phyloP scores from a whole-genome alignment of 2,113 vertebrate genomes.

The Cyphomyrus plagiostoma region DNA sequence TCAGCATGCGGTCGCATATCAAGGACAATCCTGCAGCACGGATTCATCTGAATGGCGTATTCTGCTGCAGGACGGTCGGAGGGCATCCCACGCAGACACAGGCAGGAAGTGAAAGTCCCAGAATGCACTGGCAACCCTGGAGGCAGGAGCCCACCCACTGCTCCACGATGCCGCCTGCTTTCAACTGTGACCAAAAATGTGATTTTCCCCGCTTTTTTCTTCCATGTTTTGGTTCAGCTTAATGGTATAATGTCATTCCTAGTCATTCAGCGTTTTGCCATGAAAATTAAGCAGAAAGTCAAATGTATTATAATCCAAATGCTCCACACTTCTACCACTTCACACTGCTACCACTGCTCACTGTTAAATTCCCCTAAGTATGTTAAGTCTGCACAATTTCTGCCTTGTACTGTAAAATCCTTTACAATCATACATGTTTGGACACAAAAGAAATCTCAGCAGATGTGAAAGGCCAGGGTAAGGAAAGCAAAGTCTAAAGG shows the following conservation, averaged over 20 bases:
- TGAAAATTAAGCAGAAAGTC: not conserved
- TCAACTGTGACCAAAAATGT: not conserved
- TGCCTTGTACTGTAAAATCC: not conserved
- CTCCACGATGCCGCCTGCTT: not conserved
- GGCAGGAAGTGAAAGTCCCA: not conserved
- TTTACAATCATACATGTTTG: not conserved
- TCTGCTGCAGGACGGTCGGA: not conserved
- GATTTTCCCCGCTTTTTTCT: not conserved
- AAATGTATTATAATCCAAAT: slow-evolving; percentile 1
- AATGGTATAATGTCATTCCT: not conserved
- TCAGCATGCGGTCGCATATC: not conserved
- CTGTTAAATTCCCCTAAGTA: not conserved
- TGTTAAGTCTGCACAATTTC: not conserved
- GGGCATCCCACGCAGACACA: not conserved
- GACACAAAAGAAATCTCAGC: not conserved
- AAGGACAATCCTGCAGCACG: not conserved
- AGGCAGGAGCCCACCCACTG: not conserved
- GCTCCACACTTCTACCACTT: not conserved
- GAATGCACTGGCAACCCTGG: not conserved
- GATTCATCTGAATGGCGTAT: not conserved
- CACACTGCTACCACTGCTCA: not conserved
- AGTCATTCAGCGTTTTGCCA: not conserved
- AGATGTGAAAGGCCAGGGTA: not conserved
- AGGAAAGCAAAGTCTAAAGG: slow-evolving; percentile 15
- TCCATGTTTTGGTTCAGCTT: not conserved